phyloP scores from a whole-genome alignment of 2,797 vertebrate genomes.

The Naso thynnoides region DNA sequence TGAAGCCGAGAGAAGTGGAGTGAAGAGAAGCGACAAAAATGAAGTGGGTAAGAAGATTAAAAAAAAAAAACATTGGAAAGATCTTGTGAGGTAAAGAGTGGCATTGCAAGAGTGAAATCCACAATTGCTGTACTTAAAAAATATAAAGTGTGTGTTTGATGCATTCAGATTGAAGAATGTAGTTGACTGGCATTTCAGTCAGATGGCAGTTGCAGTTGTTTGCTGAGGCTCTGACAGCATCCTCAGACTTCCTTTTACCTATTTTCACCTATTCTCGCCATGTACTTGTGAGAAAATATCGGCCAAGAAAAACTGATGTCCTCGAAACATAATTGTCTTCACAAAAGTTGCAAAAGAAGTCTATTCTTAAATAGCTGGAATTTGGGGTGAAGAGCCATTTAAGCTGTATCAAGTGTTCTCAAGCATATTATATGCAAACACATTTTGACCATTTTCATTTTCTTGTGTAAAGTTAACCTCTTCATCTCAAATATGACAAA shows the following conservation, averaged over 20 bases:
- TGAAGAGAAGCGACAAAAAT: too few species aligned
- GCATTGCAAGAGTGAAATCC: too few species aligned
- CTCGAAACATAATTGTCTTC: neutral
- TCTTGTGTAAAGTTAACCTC: too few species aligned
- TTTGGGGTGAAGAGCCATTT: neutral
- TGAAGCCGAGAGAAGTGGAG: too few species aligned
- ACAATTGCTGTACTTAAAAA: neutral
- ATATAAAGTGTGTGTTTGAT: neutral
- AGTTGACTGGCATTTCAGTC: slow-evolving; percentile 1
- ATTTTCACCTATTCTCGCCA: neutral
- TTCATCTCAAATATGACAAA: neutral
- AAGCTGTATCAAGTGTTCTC: neutral
- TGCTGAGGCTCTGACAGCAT: slow-evolving; percentile 1
- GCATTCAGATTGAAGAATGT: neutral
- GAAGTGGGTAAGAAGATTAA: too few species aligned
- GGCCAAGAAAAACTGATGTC: neutral
- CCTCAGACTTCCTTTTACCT: slow-evolving; percentile 14
- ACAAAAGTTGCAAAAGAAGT: neutral
- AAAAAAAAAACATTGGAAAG: too few species aligned
- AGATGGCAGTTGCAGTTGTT: neutral
- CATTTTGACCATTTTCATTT: neutral
- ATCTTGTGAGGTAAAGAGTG: too few species aligned
- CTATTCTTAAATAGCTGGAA: neutral
- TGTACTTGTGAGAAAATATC: neutral
- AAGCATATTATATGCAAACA: neutral